Evolutionary conservation across 2,888 invertebrate genomes (phyloP).

Genomic region (Chymomyza amoena): DNA sequence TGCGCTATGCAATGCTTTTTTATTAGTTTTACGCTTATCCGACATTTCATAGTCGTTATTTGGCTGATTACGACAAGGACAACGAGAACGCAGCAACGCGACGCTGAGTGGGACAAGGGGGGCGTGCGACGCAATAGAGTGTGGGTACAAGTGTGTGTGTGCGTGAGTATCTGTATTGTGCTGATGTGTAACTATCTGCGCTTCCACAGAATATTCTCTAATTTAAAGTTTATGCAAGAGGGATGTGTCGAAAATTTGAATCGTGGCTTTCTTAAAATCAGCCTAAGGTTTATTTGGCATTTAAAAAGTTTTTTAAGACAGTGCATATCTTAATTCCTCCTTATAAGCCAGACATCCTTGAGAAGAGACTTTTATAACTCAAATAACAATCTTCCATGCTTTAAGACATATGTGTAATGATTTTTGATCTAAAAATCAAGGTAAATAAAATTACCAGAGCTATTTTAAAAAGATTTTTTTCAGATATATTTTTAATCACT

Average conservation of each 20-base stretch:
- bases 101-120: constrained; percentile 52
- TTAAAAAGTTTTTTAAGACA: no score
- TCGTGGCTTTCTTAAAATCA: neutral
- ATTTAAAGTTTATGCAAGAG: neutral
- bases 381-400: no score
- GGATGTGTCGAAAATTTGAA: neutral
- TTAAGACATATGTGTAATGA: no score
- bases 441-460: no score
- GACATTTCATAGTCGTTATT: constrained; percentile 67
- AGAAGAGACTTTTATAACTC: no score
- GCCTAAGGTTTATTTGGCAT: neutral
- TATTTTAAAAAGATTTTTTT: no score
- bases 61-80: constrained; percentile 67
- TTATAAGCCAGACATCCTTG: no score
- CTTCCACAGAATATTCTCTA: neutral
- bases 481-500: no score
- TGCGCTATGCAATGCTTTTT: constrained; percentile 55
- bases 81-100: constrained; percentile 15
- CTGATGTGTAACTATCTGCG: neutral
- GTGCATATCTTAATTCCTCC: no score
- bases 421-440: no score
- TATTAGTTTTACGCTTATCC: constrained; percentile 68
- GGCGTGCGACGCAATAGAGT: neutral
- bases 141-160: neutral
- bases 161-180: neutral